Percentiles rank a stretch among this genome's conserved stretches.
These are phyloP conservation scores for Thomomys bottae DNA, from an alignment of 2,113 vertebrate genomes.

Conservation along the genomic window DNA sequence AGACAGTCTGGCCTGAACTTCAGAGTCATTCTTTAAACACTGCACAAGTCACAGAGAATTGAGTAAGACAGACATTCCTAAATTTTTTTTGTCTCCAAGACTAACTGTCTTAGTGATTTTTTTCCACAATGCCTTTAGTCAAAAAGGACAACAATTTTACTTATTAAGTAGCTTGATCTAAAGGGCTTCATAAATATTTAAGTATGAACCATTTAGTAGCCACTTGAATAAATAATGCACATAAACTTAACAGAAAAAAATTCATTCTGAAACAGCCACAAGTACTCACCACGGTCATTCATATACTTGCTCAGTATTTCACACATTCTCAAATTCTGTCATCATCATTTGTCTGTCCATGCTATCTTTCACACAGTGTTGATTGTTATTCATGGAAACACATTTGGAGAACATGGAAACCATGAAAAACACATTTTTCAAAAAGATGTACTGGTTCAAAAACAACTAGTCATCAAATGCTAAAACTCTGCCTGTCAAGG, in stretches of 20 bases:
- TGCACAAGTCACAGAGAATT: background rate
- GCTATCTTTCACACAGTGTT: background rate
- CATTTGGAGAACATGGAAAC: too few species aligned
- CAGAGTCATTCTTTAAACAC: background rate
- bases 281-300: background rate
- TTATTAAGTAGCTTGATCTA: slow-evolving; percentile 9
- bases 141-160: slow-evolving; percentile 12
- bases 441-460: background rate
- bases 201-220: background rate
- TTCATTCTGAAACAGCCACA: background rate
- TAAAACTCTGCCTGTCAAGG: background rate
- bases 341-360: background rate
- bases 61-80: background rate
- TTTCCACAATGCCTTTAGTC: background rate
- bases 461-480: background rate
- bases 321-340: background rate
- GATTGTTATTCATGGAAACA: background rate
- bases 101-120: background rate
- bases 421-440: slow-evolving; percentile 24
- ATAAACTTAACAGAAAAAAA: background rate
- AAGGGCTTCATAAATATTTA: slow-evolving; percentile 25
- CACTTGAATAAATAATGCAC: background rate
- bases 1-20: background rate
- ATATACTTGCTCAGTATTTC: background rate
- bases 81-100: background rate